Evolutionary conservation across 2,113 vertebrate species (phyloP).

Genomic region (Solea senegalensis): DNA sequence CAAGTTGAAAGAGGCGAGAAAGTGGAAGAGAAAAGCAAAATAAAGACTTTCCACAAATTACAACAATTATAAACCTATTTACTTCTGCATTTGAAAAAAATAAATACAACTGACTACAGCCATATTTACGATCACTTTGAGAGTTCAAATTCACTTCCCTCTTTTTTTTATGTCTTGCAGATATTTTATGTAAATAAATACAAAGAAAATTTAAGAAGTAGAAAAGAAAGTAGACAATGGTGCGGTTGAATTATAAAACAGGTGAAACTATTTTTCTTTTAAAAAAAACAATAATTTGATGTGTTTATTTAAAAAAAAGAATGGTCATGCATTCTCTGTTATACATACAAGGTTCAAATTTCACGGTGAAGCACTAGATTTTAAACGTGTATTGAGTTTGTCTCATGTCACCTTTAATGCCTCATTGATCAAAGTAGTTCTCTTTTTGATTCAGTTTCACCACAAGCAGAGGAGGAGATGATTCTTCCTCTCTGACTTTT

Average conservation of each 20-base stretch:
- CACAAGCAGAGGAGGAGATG: constrained; percentile 6
- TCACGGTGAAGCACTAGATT: constrained; percentile 23
- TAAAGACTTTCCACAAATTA: background rate
- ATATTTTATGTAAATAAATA: constrained; percentile 9
- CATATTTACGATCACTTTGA: background rate
- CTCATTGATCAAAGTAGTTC: constrained; percentile 61
- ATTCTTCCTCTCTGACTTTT: constrained; percentile 1
- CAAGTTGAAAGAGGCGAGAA: constrained; percentile 21
- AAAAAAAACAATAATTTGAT: background rate
- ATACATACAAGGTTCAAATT: background rate
- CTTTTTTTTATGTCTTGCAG: background rate
- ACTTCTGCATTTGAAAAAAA: background rate
- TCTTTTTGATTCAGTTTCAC: constrained; percentile 59
- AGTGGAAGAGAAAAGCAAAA: background rate
- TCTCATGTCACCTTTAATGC: constrained; percentile 58
- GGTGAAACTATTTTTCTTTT: too few species aligned
- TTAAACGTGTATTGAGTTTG: constrained; percentile 39
- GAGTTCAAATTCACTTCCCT: constrained; percentile 5
- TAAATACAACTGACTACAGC: background rate
- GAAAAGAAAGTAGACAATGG: background rate
- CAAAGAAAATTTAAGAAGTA: constrained; percentile 5
- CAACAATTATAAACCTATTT: background rate
- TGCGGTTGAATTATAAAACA: too few species aligned
- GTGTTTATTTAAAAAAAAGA: background rate
- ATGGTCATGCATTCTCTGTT: constrained; percentile 31